Conservation (phyloP, 2,797 vertebrate genomes). For the Sibirionetta formosa region DNA sequence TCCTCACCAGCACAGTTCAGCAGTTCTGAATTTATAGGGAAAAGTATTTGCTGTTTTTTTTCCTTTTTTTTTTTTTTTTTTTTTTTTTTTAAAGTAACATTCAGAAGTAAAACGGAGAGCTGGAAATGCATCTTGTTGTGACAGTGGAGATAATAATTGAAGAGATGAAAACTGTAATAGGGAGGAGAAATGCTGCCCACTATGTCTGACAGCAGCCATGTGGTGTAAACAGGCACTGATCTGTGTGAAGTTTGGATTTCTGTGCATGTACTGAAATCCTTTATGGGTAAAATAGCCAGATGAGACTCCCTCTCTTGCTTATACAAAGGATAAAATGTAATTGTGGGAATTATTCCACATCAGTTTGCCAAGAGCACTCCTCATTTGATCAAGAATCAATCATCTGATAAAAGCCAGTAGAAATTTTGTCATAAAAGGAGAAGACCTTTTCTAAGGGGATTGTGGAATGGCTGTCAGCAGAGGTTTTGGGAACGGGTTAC, state of each 20-base stretch:
- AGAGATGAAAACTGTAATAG: background rate
- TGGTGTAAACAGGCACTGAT: fast-evolving
- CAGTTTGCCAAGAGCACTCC: background rate
- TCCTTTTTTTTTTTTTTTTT: fast-evolving
- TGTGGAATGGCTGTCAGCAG: background rate
- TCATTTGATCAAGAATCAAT: background rate
- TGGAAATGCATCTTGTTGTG: background rate
- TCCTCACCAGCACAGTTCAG: background rate
- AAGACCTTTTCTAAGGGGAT: fast-evolving
- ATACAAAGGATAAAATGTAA: background rate
- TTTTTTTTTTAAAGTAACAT: background rate
- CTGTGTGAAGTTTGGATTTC: background rate
- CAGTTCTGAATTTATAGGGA: background rate
- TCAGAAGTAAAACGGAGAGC: background rate
- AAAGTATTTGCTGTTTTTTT: background rate
- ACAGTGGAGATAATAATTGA: background rate
- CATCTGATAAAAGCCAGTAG: background rate
- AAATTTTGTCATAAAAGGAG: constrained; percentile 4
- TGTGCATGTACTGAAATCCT: background rate
- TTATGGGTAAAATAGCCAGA: background rate
- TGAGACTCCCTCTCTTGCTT: background rate
- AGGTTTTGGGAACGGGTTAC: background rate
- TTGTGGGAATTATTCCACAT: background rate
- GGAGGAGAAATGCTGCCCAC: background rate
- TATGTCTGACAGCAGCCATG: background rate